Base-by-base conservation (phyloP, 2,113 vertebrate genomes). In the Triplophysa dalaica region DNA sequence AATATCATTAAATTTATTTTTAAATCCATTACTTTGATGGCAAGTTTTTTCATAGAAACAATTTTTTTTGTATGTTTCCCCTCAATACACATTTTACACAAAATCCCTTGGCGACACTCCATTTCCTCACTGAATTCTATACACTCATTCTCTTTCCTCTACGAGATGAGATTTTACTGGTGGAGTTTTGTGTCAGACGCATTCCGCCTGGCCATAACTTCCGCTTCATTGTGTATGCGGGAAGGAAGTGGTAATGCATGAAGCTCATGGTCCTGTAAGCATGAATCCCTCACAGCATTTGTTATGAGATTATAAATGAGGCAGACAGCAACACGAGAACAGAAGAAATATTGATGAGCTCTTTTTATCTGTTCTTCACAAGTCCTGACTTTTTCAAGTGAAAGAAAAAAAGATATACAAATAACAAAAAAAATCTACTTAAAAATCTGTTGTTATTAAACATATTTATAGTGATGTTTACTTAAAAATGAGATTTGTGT, bases 301-400 rank as follows among this genome's bases (percentile, higher is more conserved):
- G 72, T 69, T 78, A 26, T 48, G 38, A 75, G 82, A 75, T 81
- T 82, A 82, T 74, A 82, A 80, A 86, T 70, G 77, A 79, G 77
- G 80, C 77, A 52, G 63, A 68, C 77, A 48, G 50, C 68, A 60
- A 65, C 60, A 77, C 80, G 80, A 86, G 85, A 82, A 81, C 82
- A 80, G 56, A 43, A 19, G 29, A n/a, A 79, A 75, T 84, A 81
- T 82, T 80, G 83, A 82, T 76, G 67, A 48, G 56, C 68, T 52
- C 56, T 76, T 79, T 69, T 48, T 60, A 67, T 66, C 61, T 29
- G 52, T 33, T 70, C 38, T 21, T 77, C 61, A 77, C 68, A 73
- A 74, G 16, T 8, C 21, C 70, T 50, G 33, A 21, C 50, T 9
- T 9, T 38, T 0, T 14, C 1, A 41, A 41, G 26, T 64, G 43